phyloP scores from a whole-genome alignment of 2,888 invertebrate species.

The Gordius sp. region DNA sequence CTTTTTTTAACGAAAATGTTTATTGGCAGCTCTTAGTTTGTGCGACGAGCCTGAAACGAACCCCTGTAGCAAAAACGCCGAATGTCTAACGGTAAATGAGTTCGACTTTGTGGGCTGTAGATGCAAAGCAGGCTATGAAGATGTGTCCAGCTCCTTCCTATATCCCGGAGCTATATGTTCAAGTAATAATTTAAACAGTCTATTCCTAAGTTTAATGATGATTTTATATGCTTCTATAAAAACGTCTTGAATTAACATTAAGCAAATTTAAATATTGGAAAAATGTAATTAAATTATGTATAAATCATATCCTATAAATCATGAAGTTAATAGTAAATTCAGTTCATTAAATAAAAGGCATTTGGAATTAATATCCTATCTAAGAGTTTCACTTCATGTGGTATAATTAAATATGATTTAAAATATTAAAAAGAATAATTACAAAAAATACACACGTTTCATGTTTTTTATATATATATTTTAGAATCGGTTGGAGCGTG shows the following conservation, averaged over 20 bases:
- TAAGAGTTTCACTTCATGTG: too few species aligned
- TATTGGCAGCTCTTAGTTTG: not conserved
- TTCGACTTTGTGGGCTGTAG: not conserved
- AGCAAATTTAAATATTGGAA: too few species aligned
- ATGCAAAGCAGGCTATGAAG: not conserved
- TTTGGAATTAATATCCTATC: too few species aligned
- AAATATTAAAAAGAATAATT: too few species aligned
- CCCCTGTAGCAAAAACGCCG: not conserved
- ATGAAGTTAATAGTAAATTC: too few species aligned
- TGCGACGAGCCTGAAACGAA: not conserved
- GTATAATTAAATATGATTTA: too few species aligned
- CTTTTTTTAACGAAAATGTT: not conserved
- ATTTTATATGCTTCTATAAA: not conserved
- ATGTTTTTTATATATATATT: too few species aligned
- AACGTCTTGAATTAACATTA: too few species aligned
- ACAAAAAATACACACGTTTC: too few species aligned
- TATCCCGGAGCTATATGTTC: not conserved
- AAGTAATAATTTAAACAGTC: not conserved
- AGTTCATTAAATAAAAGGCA: too few species aligned
- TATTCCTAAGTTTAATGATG: too few species aligned
- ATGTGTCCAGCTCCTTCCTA: not conserved
- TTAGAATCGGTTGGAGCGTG: not conserved
- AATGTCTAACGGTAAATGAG: not conserved
- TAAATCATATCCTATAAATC: not conserved
- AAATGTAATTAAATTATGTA: too few species aligned